These are phyloP conservation scores for Crotophaga sulcirostris DNA, from an alignment of 2,113 vertebrate species.

Conservation along the genomic window DNA sequence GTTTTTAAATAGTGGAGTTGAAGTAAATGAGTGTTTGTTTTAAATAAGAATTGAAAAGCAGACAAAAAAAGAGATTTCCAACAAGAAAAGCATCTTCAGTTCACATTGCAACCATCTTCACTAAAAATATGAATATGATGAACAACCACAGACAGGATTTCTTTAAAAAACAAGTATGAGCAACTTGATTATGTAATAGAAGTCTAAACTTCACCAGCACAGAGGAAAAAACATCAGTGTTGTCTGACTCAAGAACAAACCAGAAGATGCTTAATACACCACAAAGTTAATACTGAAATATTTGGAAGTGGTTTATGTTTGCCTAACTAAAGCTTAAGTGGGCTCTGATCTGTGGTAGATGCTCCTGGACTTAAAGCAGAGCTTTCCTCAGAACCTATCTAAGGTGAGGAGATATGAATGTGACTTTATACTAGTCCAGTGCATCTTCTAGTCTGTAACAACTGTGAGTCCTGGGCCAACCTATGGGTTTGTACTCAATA, in stretches of 20 bases:
- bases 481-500: not conserved
- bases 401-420: not conserved
- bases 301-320: not conserved
- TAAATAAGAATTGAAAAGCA: not conserved
- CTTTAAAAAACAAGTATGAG: not conserved
- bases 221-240: not conserved
- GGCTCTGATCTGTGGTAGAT: not conserved
- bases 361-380: not conserved
- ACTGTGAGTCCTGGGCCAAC: not conserved
- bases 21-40: not conserved
- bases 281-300: not conserved
- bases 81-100: not conserved
- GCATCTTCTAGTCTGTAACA: not conserved
- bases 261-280: not conserved
- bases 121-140: not conserved
- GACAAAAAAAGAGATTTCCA: not conserved
- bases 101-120: not conserved
- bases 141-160: not conserved
- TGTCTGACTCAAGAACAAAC: not conserved
- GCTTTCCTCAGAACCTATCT: not conserved
- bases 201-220: not conserved
- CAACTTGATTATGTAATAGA: not conserved
- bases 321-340: not conserved
- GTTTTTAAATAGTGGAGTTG: not conserved
- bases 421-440: not conserved